Evolutionary conservation across 2,797 vertebrate species (phyloP), one percentile per base, ranked within the genome.

Genomic region (Poecilia velifera): DNA sequence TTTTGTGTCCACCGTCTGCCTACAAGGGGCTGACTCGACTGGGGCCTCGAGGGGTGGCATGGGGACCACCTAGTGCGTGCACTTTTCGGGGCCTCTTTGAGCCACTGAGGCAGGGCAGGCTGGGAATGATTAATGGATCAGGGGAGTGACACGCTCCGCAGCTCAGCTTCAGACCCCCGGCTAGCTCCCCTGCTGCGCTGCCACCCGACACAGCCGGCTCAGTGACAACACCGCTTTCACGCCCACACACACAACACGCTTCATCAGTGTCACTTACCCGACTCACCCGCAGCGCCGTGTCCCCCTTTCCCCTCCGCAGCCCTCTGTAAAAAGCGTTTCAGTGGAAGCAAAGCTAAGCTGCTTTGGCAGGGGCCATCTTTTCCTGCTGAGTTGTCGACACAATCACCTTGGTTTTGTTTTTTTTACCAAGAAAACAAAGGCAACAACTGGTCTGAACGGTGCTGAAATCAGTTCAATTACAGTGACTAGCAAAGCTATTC

Each of bases 91-190:
- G 87, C 72, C 89, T 87, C 79, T 87, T 86, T 89, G 92, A 90
- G 91, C 78, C 82, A 70, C 85, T 77, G 83, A 53, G 89, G 89
- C 90, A 76, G 87, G 82, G 87, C 85, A 91, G 88, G 86, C 92
- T 91, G 89, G 93, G 92, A 94, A 94, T 93, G 91, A 94, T 94
- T 94, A 95, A 94, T 93, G 89, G 88, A 90, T 86, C 92, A 84
- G 90, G 49, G 77, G 87, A 90, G 88, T 64, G 91, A 93, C 94
- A 94, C 91, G 87, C 92, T 94, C 90, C 85, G 68, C 79, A 14
- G 89, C 93, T 88, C 92, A 72, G 92, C 88, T 85, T 90, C 84
- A 92, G 89, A 86, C 91, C 90, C 83, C 75, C 82, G n/a, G 86
- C 89, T 92, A 91, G 89, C 90, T 92, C 92, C 88, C 90, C 88